Conservation (phyloP, 92 coral and sea anemone genomes). For the Montipora capitata region DNA sequence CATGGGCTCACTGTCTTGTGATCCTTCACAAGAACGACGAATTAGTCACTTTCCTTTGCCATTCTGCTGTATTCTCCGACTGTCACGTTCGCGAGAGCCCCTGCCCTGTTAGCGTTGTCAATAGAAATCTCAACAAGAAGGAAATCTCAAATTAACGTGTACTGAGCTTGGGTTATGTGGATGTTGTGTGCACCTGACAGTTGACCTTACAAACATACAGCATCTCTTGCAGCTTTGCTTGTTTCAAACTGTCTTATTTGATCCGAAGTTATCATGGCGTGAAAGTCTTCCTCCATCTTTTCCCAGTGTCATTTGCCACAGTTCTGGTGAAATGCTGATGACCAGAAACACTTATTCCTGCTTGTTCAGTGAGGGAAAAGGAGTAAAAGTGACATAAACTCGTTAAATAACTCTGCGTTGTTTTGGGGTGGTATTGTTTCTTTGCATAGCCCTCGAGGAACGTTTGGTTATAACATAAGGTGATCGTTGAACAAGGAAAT, state of each 20-base stretch:
- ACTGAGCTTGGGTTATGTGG: slow-evolving; percentile 53
- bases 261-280: slow-evolving; percentile 45
- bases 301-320: slow-evolving; percentile 68
- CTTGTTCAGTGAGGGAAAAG: slow-evolving; percentile 56
- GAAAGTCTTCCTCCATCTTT: slow-evolving; percentile 54
- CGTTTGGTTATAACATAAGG: slow-evolving; percentile 23
- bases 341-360: slow-evolving; percentile 53
- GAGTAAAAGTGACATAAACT: slow-evolving; percentile 71
- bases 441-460: slow-evolving; percentile 34
- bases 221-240: slow-evolving; percentile 69
- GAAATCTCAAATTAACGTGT: slow-evolving; percentile 66
- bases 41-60: slow-evolving; percentile 25
- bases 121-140: slow-evolving; percentile 63
- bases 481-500: slow-evolving; percentile 6
- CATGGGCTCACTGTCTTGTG: slow-evolving; percentile 16
- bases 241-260: slow-evolving; percentile 50
- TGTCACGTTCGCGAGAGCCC: slow-evolving; percentile 70
- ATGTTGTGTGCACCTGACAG: slow-evolving; percentile 35
- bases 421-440: slow-evolving; percentile 50
- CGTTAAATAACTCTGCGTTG: slow-evolving; percentile 74
- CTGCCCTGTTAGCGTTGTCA: slow-evolving; percentile 77
- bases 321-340: slow-evolving; percentile 54
- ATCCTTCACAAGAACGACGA: slow-evolving; percentile 18
- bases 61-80: slow-evolving; percentile 40
- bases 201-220: slow-evolving; percentile 56